Conservation (phyloP, 2,888 invertebrate genomes). For the Panorpa germanica region DNA sequence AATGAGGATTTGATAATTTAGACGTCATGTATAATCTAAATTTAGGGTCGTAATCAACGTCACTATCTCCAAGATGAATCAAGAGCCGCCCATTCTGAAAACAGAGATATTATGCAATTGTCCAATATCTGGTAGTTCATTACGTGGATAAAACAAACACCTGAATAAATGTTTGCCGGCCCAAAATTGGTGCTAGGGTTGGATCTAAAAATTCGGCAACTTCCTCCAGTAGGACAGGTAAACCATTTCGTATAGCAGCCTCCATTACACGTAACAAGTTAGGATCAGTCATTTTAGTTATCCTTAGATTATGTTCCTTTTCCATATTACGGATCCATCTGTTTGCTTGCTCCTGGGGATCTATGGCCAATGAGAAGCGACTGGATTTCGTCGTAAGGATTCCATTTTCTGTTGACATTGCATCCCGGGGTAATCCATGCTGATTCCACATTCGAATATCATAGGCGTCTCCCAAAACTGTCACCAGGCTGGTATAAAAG, state of each 20-base stretch:
- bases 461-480: conserved; percentile 62
- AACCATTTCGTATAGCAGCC: conserved; percentile 64
- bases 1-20: conserved; percentile 84
- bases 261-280: conserved; percentile 62
- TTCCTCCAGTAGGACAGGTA: conserved; percentile 75
- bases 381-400: conserved; percentile 69
- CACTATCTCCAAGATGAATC: conserved; percentile 69
- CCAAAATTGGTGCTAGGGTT: conserved; percentile 61
- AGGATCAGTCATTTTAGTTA: conserved; percentile 62
- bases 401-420: conserved; percentile 81
- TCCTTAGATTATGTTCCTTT: conserved; percentile 45
- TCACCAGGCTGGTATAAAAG: conserved; percentile 26
- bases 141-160: conserved; percentile 23
- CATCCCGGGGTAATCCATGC: conserved; percentile 71
- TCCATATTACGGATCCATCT: conserved; percentile 87
- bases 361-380: conserved; percentile 82
- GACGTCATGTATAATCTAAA: conserved; percentile 84
- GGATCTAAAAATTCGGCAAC: conserved; percentile 79
- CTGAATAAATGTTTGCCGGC: conserved; percentile 60
- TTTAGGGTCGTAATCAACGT: conserved; percentile 74
- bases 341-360: conserved; percentile 89
- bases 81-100: conserved; percentile 55
- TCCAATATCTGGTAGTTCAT: neutral
- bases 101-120: too few species aligned
- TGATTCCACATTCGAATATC: conserved; percentile 82